A percentile compares a stretch with the other conserved stretches of the same genome.
Conservation (phyloP, 2,888 invertebrate genomes). For the Orthosia cruda region DNA sequence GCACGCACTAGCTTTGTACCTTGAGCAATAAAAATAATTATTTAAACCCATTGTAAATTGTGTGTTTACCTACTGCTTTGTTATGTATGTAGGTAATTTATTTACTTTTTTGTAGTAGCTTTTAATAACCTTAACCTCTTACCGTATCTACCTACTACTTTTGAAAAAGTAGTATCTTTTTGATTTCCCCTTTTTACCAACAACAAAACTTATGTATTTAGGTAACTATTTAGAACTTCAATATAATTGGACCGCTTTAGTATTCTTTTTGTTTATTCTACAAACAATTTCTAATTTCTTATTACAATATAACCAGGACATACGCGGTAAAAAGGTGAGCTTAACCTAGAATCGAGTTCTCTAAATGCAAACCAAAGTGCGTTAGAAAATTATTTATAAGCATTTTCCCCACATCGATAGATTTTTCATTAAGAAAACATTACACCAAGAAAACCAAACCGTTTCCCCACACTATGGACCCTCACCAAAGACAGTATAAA, state of each 20-base stretch:
- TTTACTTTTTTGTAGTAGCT: conserved; percentile 31
- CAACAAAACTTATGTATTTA: neutral
- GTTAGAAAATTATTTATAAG: neutral
- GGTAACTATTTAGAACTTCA: neutral
- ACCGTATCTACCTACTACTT: neutral
- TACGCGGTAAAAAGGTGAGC: neutral
- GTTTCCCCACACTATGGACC: conserved; percentile 20
- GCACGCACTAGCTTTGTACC: conserved; percentile 54
- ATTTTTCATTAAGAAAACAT: neutral
- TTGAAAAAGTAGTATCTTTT: neutral
- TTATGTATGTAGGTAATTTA: conserved; percentile 38
- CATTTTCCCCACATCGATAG: neutral
- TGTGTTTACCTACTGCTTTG: conserved; percentile 31
- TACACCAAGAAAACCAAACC: neutral
- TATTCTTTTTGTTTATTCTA: neutral
- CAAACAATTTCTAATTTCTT: neutral
- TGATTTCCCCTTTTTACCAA: neutral
- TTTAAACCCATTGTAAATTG: conserved; percentile 35
- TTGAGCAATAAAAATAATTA: conserved; percentile 51
- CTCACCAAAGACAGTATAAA: conserved; percentile 33
- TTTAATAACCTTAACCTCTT: neutral
- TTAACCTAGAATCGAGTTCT: neutral
- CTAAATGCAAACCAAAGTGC: neutral
- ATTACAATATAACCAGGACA: neutral
- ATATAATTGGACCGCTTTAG: neutral